phyloP scores from a whole-genome alignment of 2,888 invertebrate species.

The Andricus curvator region DNA sequence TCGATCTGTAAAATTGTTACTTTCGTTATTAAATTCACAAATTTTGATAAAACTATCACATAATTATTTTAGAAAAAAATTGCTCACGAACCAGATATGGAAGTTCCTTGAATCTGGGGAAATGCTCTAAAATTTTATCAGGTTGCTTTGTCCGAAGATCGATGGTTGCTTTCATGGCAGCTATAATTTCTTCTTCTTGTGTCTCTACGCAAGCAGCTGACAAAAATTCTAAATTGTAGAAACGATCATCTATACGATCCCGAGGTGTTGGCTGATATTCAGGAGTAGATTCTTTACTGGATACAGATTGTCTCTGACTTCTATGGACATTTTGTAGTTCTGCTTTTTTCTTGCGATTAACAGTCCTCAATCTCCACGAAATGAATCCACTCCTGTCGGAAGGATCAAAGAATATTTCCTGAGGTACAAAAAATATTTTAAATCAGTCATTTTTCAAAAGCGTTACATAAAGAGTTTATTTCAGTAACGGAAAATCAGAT shows the following conservation, averaged over 20 bases:
- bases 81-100: neutral
- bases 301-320: neutral
- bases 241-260: neutral
- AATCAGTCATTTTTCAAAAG: neutral
- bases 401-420: slow-evolving; percentile 14
- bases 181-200: neutral
- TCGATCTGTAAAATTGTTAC: neutral
- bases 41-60: neutral
- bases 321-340: neutral
- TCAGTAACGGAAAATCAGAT: neutral
- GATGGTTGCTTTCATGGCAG: neutral
- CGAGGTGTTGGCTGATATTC: neutral
- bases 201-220: neutral
- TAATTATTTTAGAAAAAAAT: neutral
- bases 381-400: neutral
- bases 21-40: neutral
- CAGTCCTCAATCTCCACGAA: neutral
- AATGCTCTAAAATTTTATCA: neutral
- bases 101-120: neutral
- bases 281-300: neutral
- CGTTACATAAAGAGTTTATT: neutral
- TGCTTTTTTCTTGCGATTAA: neutral
- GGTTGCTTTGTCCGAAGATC: neutral
- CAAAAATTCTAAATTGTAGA: neutral
- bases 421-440: neutral